Percentiles rank a stretch among this genome's conserved stretches.
Evolutionary conservation across 2,113 vertebrate genomes (phyloP).

Genomic region (Melanostigma gelatinosum): DNA sequence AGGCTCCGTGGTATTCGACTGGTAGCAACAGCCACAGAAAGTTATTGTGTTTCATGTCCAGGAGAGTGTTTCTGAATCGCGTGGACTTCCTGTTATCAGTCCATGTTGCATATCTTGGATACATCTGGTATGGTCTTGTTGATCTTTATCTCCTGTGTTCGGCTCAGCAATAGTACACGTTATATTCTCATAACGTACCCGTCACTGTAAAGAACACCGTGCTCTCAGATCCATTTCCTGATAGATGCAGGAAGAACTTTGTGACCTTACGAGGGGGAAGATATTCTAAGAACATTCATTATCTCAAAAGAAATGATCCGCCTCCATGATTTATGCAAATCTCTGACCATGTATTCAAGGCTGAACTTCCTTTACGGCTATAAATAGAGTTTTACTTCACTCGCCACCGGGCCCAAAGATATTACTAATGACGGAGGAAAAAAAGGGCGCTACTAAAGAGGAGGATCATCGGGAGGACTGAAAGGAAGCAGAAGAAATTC

Average conservation of each 20-base stretch:
- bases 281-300: slow-evolving; percentile 80
- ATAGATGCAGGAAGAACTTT: slow-evolving; percentile 60
- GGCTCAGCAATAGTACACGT: slow-evolving; percentile 31
- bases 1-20: slow-evolving; percentile 28
- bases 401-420: slow-evolving; percentile 72
- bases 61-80: slow-evolving; percentile 19
- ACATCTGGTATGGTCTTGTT: slow-evolving; percentile 35
- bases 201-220: slow-evolving; percentile 30
- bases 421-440: slow-evolving; percentile 64
- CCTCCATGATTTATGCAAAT: slow-evolving; percentile 82
- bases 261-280: slow-evolving; percentile 57
- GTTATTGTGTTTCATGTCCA: slow-evolving; percentile 1
- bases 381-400: slow-evolving; percentile 71
- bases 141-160: slow-evolving; percentile 44
- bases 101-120: slow-evolving; percentile 28
- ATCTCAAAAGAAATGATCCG: slow-evolving; percentile 76
- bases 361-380: slow-evolving; percentile 73
- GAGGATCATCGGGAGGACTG: slow-evolving; percentile 47
- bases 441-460: slow-evolving; percentile 50
- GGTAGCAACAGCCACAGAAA: not conserved
- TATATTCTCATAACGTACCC: slow-evolving; percentile 4
- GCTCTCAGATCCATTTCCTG: slow-evolving; percentile 72
- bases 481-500: slow-evolving; percentile 61
- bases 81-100: slow-evolving; percentile 30
- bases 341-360: slow-evolving; percentile 74